These are phyloP conservation scores for Hyalella azteca DNA, from an alignment of 2,888 invertebrate genomes.

Conservation along the genomic window DNA sequence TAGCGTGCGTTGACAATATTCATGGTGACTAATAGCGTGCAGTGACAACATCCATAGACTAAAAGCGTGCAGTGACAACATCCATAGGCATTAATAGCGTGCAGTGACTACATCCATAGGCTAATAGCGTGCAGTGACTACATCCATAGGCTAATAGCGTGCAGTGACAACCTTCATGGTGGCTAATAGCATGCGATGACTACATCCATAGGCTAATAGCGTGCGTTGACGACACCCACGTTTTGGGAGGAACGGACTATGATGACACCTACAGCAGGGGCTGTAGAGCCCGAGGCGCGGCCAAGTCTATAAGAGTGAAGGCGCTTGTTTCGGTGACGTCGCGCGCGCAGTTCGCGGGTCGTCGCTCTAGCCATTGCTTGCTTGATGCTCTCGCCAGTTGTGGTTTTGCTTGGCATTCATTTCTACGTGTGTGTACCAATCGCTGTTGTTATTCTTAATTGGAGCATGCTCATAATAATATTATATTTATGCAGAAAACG, in stretches of 20 bases:
- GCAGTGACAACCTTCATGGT: neutral
- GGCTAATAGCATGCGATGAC: neutral
- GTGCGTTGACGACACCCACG: neutral
- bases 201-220: neutral
- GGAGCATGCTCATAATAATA: neutral
- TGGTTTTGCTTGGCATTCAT: neutral
- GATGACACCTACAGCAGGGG: too few species aligned
- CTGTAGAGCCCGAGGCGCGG: too few species aligned
- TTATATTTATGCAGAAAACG: neutral
- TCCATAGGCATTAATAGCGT: too few species aligned
- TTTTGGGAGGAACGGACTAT: slow-evolving; percentile 9
- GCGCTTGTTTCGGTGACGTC: slow-evolving; percentile 7
- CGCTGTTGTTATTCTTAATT: neutral
- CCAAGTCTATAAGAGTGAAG: slow-evolving; percentile 30
- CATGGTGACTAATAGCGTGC: too few species aligned
- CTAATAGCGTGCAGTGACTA: neutral
- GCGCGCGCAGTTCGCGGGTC: neutral
- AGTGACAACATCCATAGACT: too few species aligned
- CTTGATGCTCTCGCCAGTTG: neutral
- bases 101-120: neutral
- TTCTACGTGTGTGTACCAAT: neutral
- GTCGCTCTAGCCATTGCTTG: neutral
- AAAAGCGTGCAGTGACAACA: too few species aligned
- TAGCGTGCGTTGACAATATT: too few species aligned
- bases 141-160: neutral